These are phyloP conservation scores for Aporophyla nigra DNA, from an alignment of 2,888 invertebrate species.

Conservation along the genomic window DNA sequence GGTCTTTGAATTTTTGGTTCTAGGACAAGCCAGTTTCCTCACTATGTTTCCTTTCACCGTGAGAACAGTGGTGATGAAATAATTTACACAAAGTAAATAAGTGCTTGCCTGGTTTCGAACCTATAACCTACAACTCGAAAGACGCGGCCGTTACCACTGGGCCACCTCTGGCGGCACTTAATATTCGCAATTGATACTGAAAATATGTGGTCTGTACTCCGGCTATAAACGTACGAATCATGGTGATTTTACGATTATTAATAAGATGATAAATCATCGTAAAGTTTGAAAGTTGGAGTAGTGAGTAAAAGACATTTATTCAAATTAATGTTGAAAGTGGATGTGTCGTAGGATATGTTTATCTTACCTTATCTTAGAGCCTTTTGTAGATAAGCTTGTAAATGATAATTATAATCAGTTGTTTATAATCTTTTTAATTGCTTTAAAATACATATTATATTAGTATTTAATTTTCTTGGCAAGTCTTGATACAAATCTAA, in stretches of 20 bases:
- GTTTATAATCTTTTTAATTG: not conserved
- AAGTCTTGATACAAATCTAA: constrained; percentile 23
- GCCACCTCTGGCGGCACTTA: no score
- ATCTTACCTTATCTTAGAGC: not conserved
- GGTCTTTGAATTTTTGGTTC: no score
- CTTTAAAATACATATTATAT: not conserved
- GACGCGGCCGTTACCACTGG: no score
- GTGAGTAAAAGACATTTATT: constrained; percentile 5
- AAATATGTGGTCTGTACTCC: not conserved
- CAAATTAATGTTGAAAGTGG: constrained; percentile 1
- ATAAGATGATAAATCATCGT: not conserved
- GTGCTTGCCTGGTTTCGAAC: no score
- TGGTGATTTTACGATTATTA: not conserved
- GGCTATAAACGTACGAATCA: not conserved
- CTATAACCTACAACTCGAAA: no score
- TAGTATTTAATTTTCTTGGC: constrained; percentile 18
- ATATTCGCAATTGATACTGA: not conserved
- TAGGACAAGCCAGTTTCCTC: no score
- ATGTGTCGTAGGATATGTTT: not conserved
- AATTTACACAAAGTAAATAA: no score
- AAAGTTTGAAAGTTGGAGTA: not conserved
- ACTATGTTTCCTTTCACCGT: no score
- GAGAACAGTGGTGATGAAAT: no score
- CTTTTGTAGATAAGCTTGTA: not conserved
- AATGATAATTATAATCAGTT: not conserved